Evolutionary conservation across 2,888 invertebrate species (phyloP).

Genomic region (Coleophora flavipennella): DNA sequence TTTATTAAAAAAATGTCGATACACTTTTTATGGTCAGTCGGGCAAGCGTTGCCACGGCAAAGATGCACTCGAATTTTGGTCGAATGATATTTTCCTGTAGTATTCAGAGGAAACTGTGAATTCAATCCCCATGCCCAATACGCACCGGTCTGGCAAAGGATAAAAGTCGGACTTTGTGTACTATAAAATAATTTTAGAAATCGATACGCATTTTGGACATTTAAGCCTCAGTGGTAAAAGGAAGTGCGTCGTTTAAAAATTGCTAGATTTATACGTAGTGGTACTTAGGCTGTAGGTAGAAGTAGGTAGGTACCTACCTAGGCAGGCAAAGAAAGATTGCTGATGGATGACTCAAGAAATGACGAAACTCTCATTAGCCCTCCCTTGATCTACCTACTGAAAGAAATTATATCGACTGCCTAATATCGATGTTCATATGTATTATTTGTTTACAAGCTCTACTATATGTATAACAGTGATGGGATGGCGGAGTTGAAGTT

Average conservation of each 20-base stretch:
- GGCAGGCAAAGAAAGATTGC: too few species aligned
- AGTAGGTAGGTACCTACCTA: too few species aligned
- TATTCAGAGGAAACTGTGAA: conserved; percentile 31
- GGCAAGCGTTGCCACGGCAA: conserved; percentile 39
- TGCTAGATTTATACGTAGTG: too few species aligned
- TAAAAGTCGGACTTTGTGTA: conserved; percentile 38
- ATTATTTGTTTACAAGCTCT: too few species aligned
- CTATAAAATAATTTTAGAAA: conserved; percentile 41
- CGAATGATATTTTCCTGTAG: conserved; percentile 41
- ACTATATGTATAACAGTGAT: too few species aligned
- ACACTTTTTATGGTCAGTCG: conserved; percentile 58
- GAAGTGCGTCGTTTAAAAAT: conserved; percentile 9
- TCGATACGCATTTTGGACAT: conserved; percentile 44
- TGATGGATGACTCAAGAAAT: too few species aligned
- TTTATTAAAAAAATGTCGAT: conserved; percentile 66
- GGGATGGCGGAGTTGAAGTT: too few species aligned
- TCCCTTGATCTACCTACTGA: too few species aligned
- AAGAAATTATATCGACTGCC: too few species aligned
- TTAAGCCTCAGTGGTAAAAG: conserved; percentile 25
- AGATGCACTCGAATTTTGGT: conserved; percentile 23
- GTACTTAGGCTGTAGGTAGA: too few species aligned
- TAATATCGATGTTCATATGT: too few species aligned
- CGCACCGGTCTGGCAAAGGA: conserved; percentile 49
- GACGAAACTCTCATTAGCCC: too few species aligned
- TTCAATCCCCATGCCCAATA: conserved; percentile 48